A percentile compares a stretch with the other conserved stretches of the same genome.
phyloP scores from a whole-genome alignment of 2,888 invertebrate species.

The Octonoba sinensis region DNA sequence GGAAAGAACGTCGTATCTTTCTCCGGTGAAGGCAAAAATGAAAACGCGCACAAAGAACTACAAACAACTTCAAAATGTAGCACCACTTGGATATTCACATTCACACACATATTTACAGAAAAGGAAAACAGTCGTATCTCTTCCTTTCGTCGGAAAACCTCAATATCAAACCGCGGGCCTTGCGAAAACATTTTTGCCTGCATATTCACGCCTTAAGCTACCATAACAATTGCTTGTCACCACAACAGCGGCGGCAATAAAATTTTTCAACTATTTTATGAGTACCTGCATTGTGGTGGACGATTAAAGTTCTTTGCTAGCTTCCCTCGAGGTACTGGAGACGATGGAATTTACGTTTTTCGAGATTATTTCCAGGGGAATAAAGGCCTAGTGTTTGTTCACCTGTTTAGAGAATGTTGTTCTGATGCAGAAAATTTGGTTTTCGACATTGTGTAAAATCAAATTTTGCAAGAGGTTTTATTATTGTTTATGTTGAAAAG shows the following conservation, averaged over 20 bases:
- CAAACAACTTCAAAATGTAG: too few relatives aligned
- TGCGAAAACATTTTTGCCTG: background rate
- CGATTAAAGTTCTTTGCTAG: constrained; percentile 20
- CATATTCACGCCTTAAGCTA: constrained; percentile 8
- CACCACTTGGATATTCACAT: too few relatives aligned
- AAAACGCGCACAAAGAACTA: too few relatives aligned
- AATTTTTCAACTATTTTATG: constrained; percentile 51
- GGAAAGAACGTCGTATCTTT: constrained; percentile 1
- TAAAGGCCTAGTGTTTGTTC: too few relatives aligned
- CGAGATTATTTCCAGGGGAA: background rate
- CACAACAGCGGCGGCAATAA: constrained; percentile 32
- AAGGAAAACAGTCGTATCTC: constrained; percentile 53
- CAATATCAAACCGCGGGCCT: constrained; percentile 25
- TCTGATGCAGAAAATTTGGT: too few relatives aligned
- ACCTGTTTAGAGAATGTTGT: too few relatives aligned
- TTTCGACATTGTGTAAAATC: too few relatives aligned
- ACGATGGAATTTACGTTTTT: constrained; percentile 33
- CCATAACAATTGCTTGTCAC: constrained; percentile 48
- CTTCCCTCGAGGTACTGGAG: background rate
- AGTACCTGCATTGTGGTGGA: constrained; percentile 21
- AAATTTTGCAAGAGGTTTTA: too few relatives aligned
- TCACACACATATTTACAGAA: background rate
- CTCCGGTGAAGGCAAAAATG: background rate
- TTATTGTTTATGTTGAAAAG: too few relatives aligned
- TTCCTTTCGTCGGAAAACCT: constrained; percentile 21